Evolutionary conservation across 2,113 vertebrate genomes (phyloP), one percentile per base, ranked within the genome.

Genomic region (Caranx melampygus): DNA sequence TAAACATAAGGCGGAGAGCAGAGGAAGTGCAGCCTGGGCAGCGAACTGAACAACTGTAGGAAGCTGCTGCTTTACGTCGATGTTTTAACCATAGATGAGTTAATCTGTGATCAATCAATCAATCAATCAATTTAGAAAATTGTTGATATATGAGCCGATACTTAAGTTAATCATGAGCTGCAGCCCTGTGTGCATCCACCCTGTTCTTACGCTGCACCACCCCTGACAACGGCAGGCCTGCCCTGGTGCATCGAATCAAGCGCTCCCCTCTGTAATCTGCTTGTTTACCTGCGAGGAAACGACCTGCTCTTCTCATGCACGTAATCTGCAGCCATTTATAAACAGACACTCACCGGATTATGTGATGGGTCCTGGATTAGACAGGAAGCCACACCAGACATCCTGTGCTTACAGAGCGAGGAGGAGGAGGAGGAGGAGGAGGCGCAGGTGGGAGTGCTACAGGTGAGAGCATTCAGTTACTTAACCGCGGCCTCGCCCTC

Each of bases 301-400:
- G 45, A 75, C 71, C 75, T 61, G 52, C 49, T 86, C 42, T 40
- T n/a, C 61, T 75, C 45, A 21, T 16, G 40, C 34, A 20, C 47
- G 72, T 91, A 93, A 92, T 91, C 89, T 82, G 82, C 45, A 67
- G 71, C 90, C 84, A 92, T 83, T 89, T 90, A 90, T 90, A 90
- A 69, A 84, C 84, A 14, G 54, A 60, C 47, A 66, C 79, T 59
- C 21, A 1, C 21, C 66, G 89, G 85, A 92, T 92, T 91, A 92
- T 51, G 51, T n/a, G 37, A 42, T 35, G 61, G 63, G 62, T 49
- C 64, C 62, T 74, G 71, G 89, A 89, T 92, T 86, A 91, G 82
- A 73, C 52, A 59, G 42, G 34, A 72, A 73, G 8, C 31, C 40
- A 47, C 45, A 35, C 10, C 47, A 72, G 64, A 79, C 33, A 65